These are phyloP conservation scores for Vesta saturnalis DNA, from an alignment of 2,888 invertebrate genomes.

Conservation along the genomic window DNA sequence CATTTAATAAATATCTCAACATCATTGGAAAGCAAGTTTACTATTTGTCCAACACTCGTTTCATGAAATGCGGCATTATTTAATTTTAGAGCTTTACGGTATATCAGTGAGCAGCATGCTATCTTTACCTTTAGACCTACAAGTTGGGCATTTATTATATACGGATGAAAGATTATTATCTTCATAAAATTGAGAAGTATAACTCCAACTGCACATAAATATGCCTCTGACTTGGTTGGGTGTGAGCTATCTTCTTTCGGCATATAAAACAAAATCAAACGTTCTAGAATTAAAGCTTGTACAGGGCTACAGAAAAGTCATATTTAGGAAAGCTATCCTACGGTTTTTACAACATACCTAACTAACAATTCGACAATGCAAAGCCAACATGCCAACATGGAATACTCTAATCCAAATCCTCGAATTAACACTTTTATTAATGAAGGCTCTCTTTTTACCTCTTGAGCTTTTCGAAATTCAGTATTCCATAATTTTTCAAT, in stretches of 20 bases:
- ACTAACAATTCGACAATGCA: conserved; percentile 49
- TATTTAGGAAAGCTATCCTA: too few species aligned
- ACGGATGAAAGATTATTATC: conserved; percentile 76
- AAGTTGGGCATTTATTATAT: conserved; percentile 84
- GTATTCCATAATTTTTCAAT: conserved; percentile 56
- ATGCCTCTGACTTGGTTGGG: neutral
- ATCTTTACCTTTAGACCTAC: conserved; percentile 86
- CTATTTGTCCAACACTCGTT: conserved; percentile 75
- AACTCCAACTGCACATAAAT: conserved; percentile 67
- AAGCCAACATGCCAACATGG: conserved; percentile 47
- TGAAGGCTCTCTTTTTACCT: conserved; percentile 43
- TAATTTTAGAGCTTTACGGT: conserved; percentile 74
- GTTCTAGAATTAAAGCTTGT: neutral
- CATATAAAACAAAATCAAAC: neutral
- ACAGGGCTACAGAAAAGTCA: neutral
- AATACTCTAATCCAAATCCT: conserved; percentile 50
- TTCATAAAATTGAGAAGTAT: conserved; percentile 77
- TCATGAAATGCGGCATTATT: conserved; percentile 85
- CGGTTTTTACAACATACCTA: conserved; percentile 45
- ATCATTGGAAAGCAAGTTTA: conserved; percentile 46
- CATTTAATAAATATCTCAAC: conserved; percentile 82
- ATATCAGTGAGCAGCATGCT: conserved; percentile 83
- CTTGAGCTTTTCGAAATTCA: conserved; percentile 37
- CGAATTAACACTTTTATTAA: too few species aligned
- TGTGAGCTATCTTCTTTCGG: neutral